Evolutionary conservation across 2,797 vertebrate genomes (phyloP), one percentile per base, ranked within the genome.

Genomic region (Amblyopsis hoosieri): DNA sequence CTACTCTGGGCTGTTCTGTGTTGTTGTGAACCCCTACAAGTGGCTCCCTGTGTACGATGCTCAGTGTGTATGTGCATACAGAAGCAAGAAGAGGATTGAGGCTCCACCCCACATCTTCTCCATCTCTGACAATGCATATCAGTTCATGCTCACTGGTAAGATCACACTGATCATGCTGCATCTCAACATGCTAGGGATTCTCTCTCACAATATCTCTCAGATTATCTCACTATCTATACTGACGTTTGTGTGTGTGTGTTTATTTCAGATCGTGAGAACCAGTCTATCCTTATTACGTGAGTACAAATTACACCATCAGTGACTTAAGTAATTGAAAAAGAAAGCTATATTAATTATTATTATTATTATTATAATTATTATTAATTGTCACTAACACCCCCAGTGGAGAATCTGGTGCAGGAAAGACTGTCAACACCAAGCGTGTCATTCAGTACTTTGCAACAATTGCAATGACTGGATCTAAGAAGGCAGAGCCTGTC

Each of bases 211-310:
- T 17, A 1, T 17, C 17, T 17, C 17, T 17, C 17, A 17, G 17
- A 17, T 17, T 17, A 17, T 17, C 17, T 17, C 17, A 17, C 17
- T 1, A 17, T 17, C 17, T 17, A 17, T 17, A 17, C 17, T 17
- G 17, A 17, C 17, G 17, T 17, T 17, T 17, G 17, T 17, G 17
- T 17, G 17, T 17, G 17, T 17, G 17, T 17, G 19, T 1, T 53
- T 60, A 23, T 76, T 71, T 75, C 87, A 95, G 94, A 95, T 66
- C 88, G 87, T 74, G 94, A 94, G 81, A 95, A 95, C 81, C 94
- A 95, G 86, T 95, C 94, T 50, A 91, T 95, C 79, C 81, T 95
- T 79, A 95, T 95, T 87, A 95, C 94, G 90, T 95, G 82, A 91
- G 93, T 17, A 17, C 17, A 17, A 17, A 17, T 17, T 17, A 17